Base-by-base conservation (phyloP, 2,113 vertebrate genomes). In the Illadopsis cleaveri region DNA sequence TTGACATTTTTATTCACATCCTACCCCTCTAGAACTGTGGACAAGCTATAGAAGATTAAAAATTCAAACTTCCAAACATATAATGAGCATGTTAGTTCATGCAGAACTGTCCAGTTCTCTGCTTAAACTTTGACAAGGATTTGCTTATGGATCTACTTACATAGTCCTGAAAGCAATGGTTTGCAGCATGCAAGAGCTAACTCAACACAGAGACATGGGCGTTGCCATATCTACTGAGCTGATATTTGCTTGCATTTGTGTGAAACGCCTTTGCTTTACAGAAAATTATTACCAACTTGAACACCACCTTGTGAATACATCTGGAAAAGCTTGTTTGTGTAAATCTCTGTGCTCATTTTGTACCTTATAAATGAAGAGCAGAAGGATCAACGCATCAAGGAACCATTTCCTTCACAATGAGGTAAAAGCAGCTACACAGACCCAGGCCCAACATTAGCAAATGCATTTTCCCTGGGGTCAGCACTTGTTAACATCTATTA, bases 401-500 rank as follows among this genome's bases (percentile, higher is more conserved):
- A 89, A 64, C 13, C 0, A 3, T 35, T 81, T 31, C 42, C 27
- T 82, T 86, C 54, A 61, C 23, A 76, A 60, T 8, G 33, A 87
- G 15, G 23, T 60, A 75, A 53, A 66, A 69, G 53, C 35, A 95
- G 50, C 18, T 38, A 82, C 15, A 35, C 35, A 44, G 51, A 57
- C 31, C 7, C 7, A 56, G 40, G 25, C 5, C 28, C 48, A 82
- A 8, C 40, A 37, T 33, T 22, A 24, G 77, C 28, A 77, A 94
- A 79, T 28, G 25, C 15, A 57, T 28, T 90, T 68, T 45, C 53
- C 71, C 37, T 28, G 10, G 31, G 37, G 38, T 79, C 89, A 71
- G 87, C 37, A 28, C 61, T 93, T 92, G 47, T 81, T 58, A 89
- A 18, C 47, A 72, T 27, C 31, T 94, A 95, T 95, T 95, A 92